Percentiles rank a stretch among this genome's conserved stretches.
phyloP scores from a whole-genome alignment of 2,113 vertebrate genomes.

The Terrapene triunguis region DNA sequence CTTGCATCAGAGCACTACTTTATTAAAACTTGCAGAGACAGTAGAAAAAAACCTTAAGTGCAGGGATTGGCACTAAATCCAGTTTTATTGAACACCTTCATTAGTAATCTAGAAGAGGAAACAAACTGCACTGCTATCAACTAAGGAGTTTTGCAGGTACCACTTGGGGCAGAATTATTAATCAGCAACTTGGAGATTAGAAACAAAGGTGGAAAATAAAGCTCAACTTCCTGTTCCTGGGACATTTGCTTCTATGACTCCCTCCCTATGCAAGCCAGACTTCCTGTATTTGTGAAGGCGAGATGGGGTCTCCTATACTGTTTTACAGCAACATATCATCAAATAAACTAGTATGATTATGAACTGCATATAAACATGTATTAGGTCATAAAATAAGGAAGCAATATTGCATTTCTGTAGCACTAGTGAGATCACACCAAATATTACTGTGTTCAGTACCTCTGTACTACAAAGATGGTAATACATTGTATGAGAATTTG shows the following conservation, averaged over 20 bases:
- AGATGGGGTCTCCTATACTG: neutral
- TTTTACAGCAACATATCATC: neutral
- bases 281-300: neutral
- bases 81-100: neutral
- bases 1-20: neutral
- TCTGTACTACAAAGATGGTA: neutral
- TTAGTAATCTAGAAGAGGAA: neutral
- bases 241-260: neutral
- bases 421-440: neutral
- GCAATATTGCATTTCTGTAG: neutral
- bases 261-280: neutral
- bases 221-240: neutral
- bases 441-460: neutral
- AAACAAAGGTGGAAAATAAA: neutral
- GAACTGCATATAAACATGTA: neutral
- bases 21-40: neutral
- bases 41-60: neutral
- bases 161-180: neutral
- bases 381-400: neutral
- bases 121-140: neutral
- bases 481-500: neutral
- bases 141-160: neutral
- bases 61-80: neutral
- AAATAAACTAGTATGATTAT: neutral
- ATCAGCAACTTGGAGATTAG: neutral